Evolutionary conservation across 2,113 vertebrate genomes (phyloP), one percentile per base, ranked within the genome.

Genomic region (Bucco capensis): DNA sequence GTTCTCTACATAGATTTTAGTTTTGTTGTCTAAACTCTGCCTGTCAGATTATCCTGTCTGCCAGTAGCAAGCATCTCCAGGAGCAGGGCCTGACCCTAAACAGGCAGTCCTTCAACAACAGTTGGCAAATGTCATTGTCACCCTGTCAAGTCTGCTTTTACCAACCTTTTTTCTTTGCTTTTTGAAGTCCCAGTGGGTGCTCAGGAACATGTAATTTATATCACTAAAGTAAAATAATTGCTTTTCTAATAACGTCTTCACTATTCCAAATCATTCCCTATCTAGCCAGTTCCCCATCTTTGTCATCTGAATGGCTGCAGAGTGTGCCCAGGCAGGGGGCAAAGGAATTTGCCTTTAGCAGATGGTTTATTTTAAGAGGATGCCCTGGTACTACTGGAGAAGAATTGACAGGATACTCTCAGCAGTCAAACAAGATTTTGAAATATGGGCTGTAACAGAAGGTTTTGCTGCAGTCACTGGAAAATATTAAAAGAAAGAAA

Each of bases 341-440:
- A 72, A 75, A 88, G 62, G 58, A 79, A 69, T 90, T 86, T 89
- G 73, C 64, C 78, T 82, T 83, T 62, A 94, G 74, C 88, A 87
- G 86, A 86, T 90, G 75, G 81, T 62, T 96, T 93, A 51, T 93
- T 95, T 62, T 94, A 70, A 82, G 88, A 90, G 42, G 50, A 79
- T 95, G 70, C 0, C 0, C 40, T 60, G 79, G 50, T 65, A 31
- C 33, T 84, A 79, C 62, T 76, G 74, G 56, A 47, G 58, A 81
- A 81, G 46, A 89, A 92, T 54, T 95, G 81, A 95, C 50, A 85
- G 57, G 50, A 74, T 89, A 28, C 51, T 90, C 64, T 89, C 54
- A 82, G 86, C 62, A 90, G 40, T 72, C 33, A 78, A 57, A 80
- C 83, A 74, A 64, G 24, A 37, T 30, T 51, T 54, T 73, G 80